Evolutionary conservation across 2,797 vertebrate species (phyloP).

Genomic region (Scolopax bukidnonensis): DNA sequence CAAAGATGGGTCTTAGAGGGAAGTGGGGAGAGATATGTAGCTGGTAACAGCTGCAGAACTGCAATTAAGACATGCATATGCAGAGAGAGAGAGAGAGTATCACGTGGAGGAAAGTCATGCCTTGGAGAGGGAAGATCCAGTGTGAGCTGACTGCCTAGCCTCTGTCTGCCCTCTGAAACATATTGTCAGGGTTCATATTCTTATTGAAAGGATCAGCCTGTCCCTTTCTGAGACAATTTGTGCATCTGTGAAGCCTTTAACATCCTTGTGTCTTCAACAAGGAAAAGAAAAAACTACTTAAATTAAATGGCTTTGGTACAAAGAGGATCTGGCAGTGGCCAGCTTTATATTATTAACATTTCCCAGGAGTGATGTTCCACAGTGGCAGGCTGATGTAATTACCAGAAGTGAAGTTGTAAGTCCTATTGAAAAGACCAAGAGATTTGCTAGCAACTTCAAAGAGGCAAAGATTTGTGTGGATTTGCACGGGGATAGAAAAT

Average conservation of each 20-base stretch:
- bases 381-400: conserved; percentile 66
- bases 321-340: conserved; percentile 33
- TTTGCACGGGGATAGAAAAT: conserved; percentile 55
- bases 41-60: background rate
- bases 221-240: background rate
- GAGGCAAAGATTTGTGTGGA: conserved; percentile 66
- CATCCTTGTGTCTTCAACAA: background rate
- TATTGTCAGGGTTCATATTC: background rate
- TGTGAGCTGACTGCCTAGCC: background rate
- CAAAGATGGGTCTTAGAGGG: background rate
- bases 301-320: conserved; percentile 32
- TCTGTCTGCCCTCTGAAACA: background rate
- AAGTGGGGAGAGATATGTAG: background rate
- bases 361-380: conserved; percentile 46
- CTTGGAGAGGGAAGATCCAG: background rate
- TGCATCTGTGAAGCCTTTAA: background rate
- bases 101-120: background rate
- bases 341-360: conserved; percentile 58
- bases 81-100: background rate
- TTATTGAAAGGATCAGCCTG: background rate
- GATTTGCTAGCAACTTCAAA: conserved; percentile 57
- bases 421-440: conserved; percentile 58
- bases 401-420: conserved; percentile 59
- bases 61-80: background rate
- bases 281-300: conserved; percentile 27